Base-by-base conservation (phyloP, 2,113 vertebrate genomes). In the Saimiri boliviensis region DNA sequence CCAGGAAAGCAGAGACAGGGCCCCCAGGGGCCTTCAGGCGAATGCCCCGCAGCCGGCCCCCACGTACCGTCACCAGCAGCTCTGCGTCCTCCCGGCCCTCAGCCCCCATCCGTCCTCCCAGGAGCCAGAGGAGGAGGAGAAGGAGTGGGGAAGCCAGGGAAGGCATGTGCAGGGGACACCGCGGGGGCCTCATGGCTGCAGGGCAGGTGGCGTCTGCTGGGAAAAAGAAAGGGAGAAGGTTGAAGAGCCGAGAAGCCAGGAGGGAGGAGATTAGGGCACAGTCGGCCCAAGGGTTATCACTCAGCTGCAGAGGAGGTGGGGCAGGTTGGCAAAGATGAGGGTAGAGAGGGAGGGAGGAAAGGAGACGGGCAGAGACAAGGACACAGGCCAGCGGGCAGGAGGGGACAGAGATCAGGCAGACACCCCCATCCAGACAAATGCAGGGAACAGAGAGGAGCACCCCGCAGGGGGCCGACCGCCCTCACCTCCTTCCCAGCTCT, bases 1-100 rank as follows among this genome's bases (percentile, higher is more conserved):
- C 99, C 97, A 99, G 98, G 92, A 99, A 99, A 9, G 99, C 98
- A 0, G 97, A 98, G 91, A 99, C 98, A 10, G 98, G 98, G 91
- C 97, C 98, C 6, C 99, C 97, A 0, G 98, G 98, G 11, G 98
- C 98, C 0, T 97, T 97, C 7, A 99, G 68, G 32, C 98, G 99
- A n/a, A 97, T 25, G 0, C 99, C 99, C 12, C 98, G 98, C 35
- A 99, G 98, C 23, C 66, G 98, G 2, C 99, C 99, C 0, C 68
- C 90, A 1, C 94, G 98, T 0, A 99, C 99, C 8, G 93, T 96
- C 45, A 99, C 99, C 47, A 98, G 74, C 66, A 99, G 97, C 81
- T 99, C 99, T 0, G 96, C 73, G 1, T 99, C 99, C 63, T 97
- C 92, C 1, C 8, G 32, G 68, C 76, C 87, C 90, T 97, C 97